Base-by-base conservation (phyloP, 2,797 vertebrate genomes). In the Sciaenops ocellatus region DNA sequence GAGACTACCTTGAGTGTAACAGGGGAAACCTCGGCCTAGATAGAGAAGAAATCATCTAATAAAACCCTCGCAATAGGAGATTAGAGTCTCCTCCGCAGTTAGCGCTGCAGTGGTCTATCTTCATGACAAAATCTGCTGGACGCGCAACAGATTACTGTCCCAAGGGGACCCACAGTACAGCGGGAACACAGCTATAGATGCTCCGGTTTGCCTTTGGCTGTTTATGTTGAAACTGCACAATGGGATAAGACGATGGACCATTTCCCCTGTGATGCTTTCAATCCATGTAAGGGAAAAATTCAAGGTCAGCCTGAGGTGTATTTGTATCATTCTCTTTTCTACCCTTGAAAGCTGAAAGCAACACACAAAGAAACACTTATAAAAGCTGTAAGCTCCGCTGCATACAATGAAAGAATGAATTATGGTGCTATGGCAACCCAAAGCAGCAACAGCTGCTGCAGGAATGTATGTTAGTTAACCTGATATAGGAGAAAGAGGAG, bases 391-490 rank as follows among this genome's bases (percentile, higher is more conserved):
- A 89, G 87, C 89, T 70, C 65, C 61, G 18, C 72, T 42, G 80
- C 86, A 82, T 85, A 90, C 80, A 84, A 77, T 78, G 83, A 86
- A 82, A 87, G 73, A 85, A 87, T 86, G 88, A 91, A 86, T 88
- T 81, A 89, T 85, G 93, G 87, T 90, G 86, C 93, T 90, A 93
- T 94, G 92, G 91, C 85, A 93, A 92, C 90, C 85, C 79, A 83
- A 87, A 64, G 85, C 81, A 61, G 88, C 82, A 62, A 82, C 79
- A 61, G 84, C 82, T 59, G 80, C 80, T 62, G 73, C 44, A 56
- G 76, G 47, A 75, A 55, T 42, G 82, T 60, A 60, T 41, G 80
- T 69, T 72, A 73, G 85, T 85, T 88, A 86, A 90, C 79, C 87
- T 83, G 74, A 85, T 57, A 54, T 52, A 80, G 73, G 48, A 66